Conservation (phyloP, 2,888 invertebrate species). For the Caenorhabditis sinica region DNA sequence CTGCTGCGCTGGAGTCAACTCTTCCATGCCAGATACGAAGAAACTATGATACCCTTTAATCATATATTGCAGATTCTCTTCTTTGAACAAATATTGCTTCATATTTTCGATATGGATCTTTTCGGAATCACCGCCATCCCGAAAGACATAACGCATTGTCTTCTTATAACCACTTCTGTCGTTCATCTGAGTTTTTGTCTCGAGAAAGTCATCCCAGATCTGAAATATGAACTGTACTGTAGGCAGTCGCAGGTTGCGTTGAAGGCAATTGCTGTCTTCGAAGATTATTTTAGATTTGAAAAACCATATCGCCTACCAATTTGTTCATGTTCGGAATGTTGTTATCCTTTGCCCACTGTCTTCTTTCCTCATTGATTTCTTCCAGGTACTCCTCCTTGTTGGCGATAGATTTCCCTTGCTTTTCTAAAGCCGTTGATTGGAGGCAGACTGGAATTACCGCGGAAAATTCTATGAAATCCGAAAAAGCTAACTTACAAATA, state of each 20-base stretch:
- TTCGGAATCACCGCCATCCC: not conserved
- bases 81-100: not conserved
- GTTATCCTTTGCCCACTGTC: not conserved
- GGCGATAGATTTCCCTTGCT: not conserved
- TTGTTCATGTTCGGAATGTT: not conserved
- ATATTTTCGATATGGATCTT: not conserved
- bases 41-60: not conserved
- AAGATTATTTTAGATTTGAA: too few species aligned
- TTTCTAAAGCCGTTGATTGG: not conserved
- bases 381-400: slow-evolving; percentile 1
- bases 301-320: too few species aligned
- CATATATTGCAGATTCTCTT: not conserved
- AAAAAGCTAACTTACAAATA: too few species aligned
- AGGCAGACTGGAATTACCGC: too few species aligned
- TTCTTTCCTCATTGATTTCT: not conserved
- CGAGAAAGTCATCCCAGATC: not conserved
- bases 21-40: not conserved
- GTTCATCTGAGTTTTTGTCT: not conserved
- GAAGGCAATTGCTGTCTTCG: too few species aligned
- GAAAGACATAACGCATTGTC: not conserved
- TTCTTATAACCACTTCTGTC: not conserved
- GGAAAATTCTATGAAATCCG: too few species aligned
- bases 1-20: not conserved
- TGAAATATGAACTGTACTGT: too few species aligned
- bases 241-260: too few species aligned